Percentiles rank a stretch among this genome's conserved stretches.
Evolutionary conservation across 2,888 invertebrate genomes (phyloP).

Genomic region (Ochropleura plecta): DNA sequence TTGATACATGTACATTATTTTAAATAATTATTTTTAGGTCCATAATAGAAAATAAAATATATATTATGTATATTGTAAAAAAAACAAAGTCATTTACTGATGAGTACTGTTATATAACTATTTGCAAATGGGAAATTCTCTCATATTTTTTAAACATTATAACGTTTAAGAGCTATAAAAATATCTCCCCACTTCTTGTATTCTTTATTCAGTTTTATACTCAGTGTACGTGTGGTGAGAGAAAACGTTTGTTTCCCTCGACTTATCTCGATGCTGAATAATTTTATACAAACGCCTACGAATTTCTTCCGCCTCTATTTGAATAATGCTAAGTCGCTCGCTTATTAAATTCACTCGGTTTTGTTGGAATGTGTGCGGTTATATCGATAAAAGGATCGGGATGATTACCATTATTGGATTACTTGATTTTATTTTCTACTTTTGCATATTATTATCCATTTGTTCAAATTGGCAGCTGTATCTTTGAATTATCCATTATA

Average conservation of each 20-base stretch:
- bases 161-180: not conserved
- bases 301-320: conserved; percentile 64
- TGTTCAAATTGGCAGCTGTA: not conserved
- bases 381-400: conserved; percentile 45
- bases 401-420: conserved; percentile 34
- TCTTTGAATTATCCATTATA: not conserved
- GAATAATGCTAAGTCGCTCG: conserved; percentile 64
- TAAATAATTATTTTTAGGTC: no score
- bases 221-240: conserved; percentile 13
- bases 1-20: no score
- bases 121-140: not conserved
- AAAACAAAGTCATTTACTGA: no score
- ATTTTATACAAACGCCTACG: conserved; percentile 64
- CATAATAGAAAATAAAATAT: no score
- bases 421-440: conserved; percentile 14
- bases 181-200: not conserved
- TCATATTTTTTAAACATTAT: no score
- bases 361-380: conserved; percentile 32
- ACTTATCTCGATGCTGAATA: conserved; percentile 61
- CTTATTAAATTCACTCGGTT: conserved; percentile 66
- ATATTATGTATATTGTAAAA: no score
- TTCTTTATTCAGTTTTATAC: conserved; percentile 12
- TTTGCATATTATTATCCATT: not conserved
- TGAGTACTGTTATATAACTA: no score
- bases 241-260: conserved; percentile 41